These are phyloP conservation scores for Fopius arisanus DNA, from an alignment of 1,140 invertebrate genomes.

Conservation along the genomic window DNA sequence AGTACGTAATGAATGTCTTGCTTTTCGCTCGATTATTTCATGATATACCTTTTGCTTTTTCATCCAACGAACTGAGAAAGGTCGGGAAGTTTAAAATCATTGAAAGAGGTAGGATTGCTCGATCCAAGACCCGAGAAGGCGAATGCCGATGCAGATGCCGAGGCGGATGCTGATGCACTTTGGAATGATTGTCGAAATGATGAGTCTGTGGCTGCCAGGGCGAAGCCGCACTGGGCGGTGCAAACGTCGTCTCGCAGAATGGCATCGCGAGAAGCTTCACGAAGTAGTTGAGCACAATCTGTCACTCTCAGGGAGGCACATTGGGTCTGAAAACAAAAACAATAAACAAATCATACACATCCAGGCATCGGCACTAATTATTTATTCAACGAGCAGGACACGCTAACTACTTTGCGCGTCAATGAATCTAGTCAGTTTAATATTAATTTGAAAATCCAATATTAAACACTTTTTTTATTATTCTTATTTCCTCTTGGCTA, in stretches of 20 bases:
- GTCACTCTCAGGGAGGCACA: conserved; percentile 89
- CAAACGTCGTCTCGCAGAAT: conserved; percentile 88
- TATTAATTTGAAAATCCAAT: no score
- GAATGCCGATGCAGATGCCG: conserved; percentile 31
- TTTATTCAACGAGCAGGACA: no score
- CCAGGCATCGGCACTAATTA: no score
- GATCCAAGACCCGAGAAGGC: conserved; percentile 37
- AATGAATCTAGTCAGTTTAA: no score
- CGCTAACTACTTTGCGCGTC: no score
- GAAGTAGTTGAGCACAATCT: conserved; percentile 82
- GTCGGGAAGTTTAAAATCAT: conserved; percentile 70
- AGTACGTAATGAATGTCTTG: not conserved
- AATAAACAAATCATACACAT: not conserved
- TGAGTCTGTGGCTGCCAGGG: conserved; percentile 60
- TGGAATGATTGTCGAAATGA: conserved; percentile 49
- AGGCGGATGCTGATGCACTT: conserved; percentile 36
- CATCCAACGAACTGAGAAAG: conserved; percentile 70
- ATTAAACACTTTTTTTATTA: no score
- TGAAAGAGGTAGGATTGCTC: conserved; percentile 57
- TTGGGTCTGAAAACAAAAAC: conserved; percentile 73
- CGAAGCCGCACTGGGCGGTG: conserved; percentile 84
- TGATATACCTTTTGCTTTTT: conserved; percentile 25
- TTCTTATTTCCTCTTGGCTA: no score
- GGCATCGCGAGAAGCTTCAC: conserved; percentile 82
- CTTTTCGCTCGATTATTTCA: not conserved